Percentiles rank a stretch among this genome's conserved stretches.
Conservation (phyloP, 2,888 invertebrate species). For the Leucozona laternaria region DNA sequence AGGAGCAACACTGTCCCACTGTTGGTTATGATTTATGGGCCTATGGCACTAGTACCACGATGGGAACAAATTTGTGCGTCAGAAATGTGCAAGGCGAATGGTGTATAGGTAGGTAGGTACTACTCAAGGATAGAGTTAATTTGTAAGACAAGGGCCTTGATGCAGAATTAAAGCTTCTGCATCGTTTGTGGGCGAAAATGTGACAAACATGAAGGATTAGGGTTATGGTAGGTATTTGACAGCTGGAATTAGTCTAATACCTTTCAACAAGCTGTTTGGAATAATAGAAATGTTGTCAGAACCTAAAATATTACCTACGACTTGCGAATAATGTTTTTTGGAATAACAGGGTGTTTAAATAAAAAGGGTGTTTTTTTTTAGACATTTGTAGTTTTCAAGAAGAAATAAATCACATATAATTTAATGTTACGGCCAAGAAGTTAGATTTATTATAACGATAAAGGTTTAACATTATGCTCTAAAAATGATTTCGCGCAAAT, state of each 20-base stretch:
- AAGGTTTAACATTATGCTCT: too few relatives aligned
- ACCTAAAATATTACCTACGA: background rate
- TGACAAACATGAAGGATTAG: conserved; percentile 32
- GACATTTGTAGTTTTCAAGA: too few relatives aligned
- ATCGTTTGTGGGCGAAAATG: conserved; percentile 44
- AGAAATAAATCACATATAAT: too few relatives aligned
- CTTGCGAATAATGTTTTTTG: background rate
- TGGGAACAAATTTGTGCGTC: conserved; percentile 43
- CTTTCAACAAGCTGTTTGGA: conserved; percentile 36
- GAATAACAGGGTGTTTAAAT: background rate
- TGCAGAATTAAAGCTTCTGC: conserved; percentile 30
- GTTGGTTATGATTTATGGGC: conserved; percentile 54
- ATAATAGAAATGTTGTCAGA: conserved; percentile 23
- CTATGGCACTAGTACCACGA: conserved; percentile 2
- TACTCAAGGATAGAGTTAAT: conserved; percentile 32
- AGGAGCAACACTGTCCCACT: conserved; percentile 54
- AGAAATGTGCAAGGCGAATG: conserved; percentile 11
- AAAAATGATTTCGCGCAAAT: too few relatives aligned
- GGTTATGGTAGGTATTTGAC: conserved; percentile 12
- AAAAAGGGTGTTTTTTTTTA: too few relatives aligned
- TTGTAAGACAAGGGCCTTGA: conserved; percentile 38
- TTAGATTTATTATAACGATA: too few relatives aligned
- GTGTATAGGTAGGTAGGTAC: background rate
- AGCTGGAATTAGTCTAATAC: conserved; percentile 23
- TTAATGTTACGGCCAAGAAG: too few relatives aligned